Percentiles rank a stretch among this genome's conserved stretches.
These are phyloP conservation scores for Poecile atricapillus DNA, from an alignment of 2,113 vertebrate genomes.

Conservation along the genomic window DNA sequence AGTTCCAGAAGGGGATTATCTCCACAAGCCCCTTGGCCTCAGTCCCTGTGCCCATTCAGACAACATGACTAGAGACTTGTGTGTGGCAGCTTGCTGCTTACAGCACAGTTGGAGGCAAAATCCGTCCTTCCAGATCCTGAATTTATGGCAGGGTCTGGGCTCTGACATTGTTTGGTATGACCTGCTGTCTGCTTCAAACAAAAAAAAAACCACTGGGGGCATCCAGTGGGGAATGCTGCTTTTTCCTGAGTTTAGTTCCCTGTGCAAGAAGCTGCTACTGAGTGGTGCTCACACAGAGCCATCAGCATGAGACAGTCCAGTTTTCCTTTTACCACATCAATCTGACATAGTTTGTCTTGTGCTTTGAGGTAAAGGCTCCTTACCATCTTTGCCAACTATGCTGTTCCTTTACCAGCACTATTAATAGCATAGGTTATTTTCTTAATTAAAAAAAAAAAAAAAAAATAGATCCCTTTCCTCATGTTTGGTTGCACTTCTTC, in stretches of 20 bases:
- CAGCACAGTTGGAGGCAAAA: not conserved
- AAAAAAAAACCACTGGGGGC: not conserved
- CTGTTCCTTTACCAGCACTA: not conserved
- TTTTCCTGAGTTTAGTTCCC: slow-evolving; percentile 22
- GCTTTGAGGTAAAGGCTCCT: slow-evolving; percentile 11
- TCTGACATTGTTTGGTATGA: slow-evolving; percentile 3
- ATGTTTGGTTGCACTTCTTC: not conserved
- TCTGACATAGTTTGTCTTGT: not conserved
- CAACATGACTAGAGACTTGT: not conserved
- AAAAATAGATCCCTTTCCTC: not conserved
- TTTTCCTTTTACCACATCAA: slow-evolving; percentile 11
- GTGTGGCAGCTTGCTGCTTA: not conserved
- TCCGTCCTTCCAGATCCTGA: not conserved
- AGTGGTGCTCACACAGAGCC: not conserved
- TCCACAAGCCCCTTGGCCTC: not conserved
- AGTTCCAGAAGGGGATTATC: not conserved
- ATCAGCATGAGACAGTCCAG: not conserved
- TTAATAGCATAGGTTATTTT: not conserved
- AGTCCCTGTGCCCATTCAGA: not conserved
- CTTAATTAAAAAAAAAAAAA: not conserved
- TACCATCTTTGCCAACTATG: not conserved
- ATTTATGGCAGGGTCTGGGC: not conserved
- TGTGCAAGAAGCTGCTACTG: not conserved
- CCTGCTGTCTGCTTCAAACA: not conserved
- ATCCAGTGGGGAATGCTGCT: not conserved